A percentile compares a stretch with the other conserved stretches of the same genome.
phyloP scores from a whole-genome alignment of 2,797 vertebrate species.

The Mastacembelus armatus region DNA sequence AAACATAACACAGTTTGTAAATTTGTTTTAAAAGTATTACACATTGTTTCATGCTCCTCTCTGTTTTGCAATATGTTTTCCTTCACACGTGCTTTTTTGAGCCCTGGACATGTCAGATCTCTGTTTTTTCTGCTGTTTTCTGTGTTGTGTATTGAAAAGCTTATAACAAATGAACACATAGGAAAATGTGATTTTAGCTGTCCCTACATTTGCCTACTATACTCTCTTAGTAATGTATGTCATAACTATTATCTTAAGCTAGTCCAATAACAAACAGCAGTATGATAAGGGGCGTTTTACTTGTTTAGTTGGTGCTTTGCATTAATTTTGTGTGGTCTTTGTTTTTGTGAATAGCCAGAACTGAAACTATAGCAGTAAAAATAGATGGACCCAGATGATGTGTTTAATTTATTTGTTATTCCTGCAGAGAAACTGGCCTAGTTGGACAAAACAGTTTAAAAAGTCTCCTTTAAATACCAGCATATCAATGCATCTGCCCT shows the following conservation, averaged over 20 bases:
- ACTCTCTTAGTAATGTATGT: too few relatives aligned
- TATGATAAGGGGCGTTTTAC: too few relatives aligned
- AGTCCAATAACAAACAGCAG: too few relatives aligned
- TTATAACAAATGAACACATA: not conserved
- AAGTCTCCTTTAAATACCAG: not conserved
- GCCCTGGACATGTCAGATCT: not conserved
- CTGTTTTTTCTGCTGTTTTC: constrained; percentile 15
- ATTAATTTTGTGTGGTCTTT: too few relatives aligned
- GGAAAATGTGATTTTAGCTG: not conserved
- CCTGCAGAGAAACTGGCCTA: not conserved
- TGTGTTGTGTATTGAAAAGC: not conserved
- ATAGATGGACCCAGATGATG: too few relatives aligned
- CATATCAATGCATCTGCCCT: constrained; percentile 11
- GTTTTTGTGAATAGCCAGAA: too few relatives aligned
- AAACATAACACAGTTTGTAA: not conserved
- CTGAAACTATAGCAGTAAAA: too few relatives aligned
- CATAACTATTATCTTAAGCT: too few relatives aligned
- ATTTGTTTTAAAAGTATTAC: not conserved
- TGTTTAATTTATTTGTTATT: not conserved
- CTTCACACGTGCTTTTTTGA: not conserved
- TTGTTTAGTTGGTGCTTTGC: too few relatives aligned
- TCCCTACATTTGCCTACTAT: not conserved
- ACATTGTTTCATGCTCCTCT: not conserved
- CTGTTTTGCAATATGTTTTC: not conserved
- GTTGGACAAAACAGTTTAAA: constrained; percentile 4